phyloP scores from a whole-genome alignment of 2,888 invertebrate species.

The Strigamia maritima region DNA sequence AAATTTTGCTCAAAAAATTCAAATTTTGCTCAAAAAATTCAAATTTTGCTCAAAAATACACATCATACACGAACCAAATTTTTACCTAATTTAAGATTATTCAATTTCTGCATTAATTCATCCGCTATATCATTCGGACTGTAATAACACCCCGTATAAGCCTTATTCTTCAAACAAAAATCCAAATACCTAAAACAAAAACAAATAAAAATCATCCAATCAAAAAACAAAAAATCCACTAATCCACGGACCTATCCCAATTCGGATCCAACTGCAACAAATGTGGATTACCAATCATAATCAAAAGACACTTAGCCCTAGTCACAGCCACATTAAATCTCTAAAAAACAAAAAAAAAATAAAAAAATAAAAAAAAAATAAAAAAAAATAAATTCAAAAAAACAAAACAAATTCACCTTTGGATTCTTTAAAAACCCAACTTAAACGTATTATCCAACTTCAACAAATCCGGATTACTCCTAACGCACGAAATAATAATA shows the following conservation, averaged over 20 bases:
- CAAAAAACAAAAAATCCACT: too few relatives aligned
- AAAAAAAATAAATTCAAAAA: background rate
- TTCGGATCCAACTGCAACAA: conserved; percentile 43
- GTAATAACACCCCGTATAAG: background rate
- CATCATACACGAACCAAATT: too few relatives aligned
- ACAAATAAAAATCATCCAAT: too few relatives aligned
- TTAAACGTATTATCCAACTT: conserved; percentile 59
- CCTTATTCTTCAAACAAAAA: background rate
- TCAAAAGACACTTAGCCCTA: conserved; percentile 71
- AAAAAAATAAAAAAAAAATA: background rate
- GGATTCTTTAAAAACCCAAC: conserved; percentile 72
- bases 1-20: too few relatives aligned
- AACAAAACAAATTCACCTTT: conserved; percentile 51
- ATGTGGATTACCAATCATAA: conserved; percentile 79
- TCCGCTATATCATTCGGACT: background rate
- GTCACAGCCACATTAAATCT: conserved; percentile 87
- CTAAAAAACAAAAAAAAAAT: conserved; percentile 41
- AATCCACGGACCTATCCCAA: background rate
- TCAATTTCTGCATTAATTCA: background rate
- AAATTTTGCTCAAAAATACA: too few relatives aligned
- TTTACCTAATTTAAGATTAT: background rate
- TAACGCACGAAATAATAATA: conserved; percentile 72
- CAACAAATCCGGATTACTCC: conserved; percentile 59
- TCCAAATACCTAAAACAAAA: background rate
- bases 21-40: too few relatives aligned